Percentiles rank a stretch among this genome's conserved stretches.
These are phyloP conservation scores for Dicycla oo DNA, from an alignment of 2,888 invertebrate genomes.

Conservation along the genomic window DNA sequence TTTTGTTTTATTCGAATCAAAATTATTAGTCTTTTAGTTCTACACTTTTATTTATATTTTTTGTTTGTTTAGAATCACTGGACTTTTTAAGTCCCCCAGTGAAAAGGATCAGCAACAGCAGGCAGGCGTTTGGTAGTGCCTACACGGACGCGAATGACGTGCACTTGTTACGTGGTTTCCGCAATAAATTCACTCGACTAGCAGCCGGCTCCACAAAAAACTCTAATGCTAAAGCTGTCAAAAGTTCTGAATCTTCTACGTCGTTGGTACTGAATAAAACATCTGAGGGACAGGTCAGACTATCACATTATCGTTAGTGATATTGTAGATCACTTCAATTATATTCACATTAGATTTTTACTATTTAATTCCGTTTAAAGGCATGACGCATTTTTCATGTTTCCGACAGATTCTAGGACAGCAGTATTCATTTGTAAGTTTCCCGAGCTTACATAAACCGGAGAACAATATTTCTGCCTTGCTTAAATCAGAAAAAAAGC, in stretches of 20 bases:
- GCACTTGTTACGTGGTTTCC: conserved; percentile 42
- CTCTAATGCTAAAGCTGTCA: conserved; percentile 11
- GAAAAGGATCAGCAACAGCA: conserved; percentile 64
- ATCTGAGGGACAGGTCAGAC: conserved; percentile 67
- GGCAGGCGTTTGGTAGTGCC: conserved; percentile 40
- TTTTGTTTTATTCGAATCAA: conserved; percentile 41
- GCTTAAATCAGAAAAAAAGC: conserved; percentile 23
- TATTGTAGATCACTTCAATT: background rate
- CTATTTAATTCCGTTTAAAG: background rate
- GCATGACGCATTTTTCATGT: background rate
- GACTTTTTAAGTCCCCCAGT: conserved; percentile 77
- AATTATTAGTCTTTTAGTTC: conserved; percentile 45
- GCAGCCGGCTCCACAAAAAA: conserved; percentile 14
- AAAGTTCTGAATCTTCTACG: conserved; percentile 49
- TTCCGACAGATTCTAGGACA: conserved; percentile 70
- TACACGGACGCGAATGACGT: conserved; percentile 36
- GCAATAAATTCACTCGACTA: conserved; percentile 25
- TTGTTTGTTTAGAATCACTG: conserved; percentile 79
- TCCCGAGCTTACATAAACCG: conserved; percentile 56
- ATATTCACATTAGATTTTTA: background rate
- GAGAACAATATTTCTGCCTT: conserved; percentile 30
- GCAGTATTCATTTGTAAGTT: conserved; percentile 66
- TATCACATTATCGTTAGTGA: background rate
- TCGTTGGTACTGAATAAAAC: conserved; percentile 74
- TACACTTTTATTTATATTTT: conserved; percentile 66